Conservation (phyloP, 2,797 vertebrate genomes). For the Pseudocheirus occidentalis region DNA sequence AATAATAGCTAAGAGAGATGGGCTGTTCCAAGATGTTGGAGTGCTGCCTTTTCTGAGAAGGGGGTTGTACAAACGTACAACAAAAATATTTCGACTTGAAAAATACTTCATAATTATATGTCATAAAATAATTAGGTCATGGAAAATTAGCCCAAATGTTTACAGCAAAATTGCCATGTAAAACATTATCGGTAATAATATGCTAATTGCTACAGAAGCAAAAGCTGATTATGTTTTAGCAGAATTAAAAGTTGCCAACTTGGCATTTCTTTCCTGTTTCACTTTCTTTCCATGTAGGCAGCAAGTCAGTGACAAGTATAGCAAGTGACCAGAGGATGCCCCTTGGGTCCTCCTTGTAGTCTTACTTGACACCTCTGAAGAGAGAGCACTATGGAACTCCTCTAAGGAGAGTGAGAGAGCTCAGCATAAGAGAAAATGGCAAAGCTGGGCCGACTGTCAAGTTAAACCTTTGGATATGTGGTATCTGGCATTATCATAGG, state of each 20-base stretch:
- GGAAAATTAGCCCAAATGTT: constrained; percentile 90
- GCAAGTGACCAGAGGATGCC: constrained; percentile 18
- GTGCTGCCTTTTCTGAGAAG: constrained; percentile 79
- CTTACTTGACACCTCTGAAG: not conserved
- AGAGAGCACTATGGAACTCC: not conserved
- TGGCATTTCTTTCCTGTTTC: constrained; percentile 77
- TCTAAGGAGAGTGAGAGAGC: not conserved
- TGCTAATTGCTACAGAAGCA: constrained; percentile 89
- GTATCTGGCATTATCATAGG: not conserved
- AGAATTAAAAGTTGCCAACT: constrained; percentile 85
- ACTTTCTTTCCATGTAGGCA: constrained; percentile 51
- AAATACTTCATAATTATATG: constrained; percentile 88
- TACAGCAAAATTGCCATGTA: constrained; percentile 89
- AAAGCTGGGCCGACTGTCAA: not conserved
- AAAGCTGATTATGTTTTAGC: constrained; percentile 88
- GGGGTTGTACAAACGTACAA: constrained; percentile 83
- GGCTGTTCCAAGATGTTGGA: constrained; percentile 67
- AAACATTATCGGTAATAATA: constrained; percentile 89
- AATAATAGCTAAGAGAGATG: constrained; percentile 75
- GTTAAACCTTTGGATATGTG: not conserved
- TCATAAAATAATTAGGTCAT: constrained; percentile 90
- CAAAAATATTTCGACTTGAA: constrained; percentile 85
- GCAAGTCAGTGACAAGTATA: constrained; percentile 1
- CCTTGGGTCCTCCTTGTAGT: not conserved
- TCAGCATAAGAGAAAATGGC: not conserved